Conservation (phyloP, 2,113 vertebrate species). For the Pyxicephalus adspersus region DNA sequence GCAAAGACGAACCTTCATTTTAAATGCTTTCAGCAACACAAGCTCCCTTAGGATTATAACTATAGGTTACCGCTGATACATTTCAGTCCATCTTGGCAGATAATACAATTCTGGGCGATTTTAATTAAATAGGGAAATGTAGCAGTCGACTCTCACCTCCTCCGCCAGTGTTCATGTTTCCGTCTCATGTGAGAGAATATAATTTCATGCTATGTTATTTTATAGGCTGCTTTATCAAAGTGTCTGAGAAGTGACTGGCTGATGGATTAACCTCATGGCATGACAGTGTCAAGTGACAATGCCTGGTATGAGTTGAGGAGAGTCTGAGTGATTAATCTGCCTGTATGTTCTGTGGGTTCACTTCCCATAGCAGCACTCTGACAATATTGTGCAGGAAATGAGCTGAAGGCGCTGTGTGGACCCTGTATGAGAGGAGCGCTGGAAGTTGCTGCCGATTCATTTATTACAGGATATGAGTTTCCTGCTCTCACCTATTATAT, state of each 20-base stretch:
- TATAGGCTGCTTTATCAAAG: conserved; percentile 15
- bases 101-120: neutral
- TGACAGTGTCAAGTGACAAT: conserved; percentile 4
- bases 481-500: neutral
- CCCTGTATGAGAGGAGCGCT: neutral
- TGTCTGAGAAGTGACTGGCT: conserved; percentile 4
- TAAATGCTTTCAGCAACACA: no score
- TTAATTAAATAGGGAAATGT: neutral
- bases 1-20: no score
- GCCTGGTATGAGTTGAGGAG: neutral
- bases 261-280: conserved; percentile 26
- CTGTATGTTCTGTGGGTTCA: neutral
- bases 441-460: neutral
- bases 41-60: no score
- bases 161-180: neutral
- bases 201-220: conserved; percentile 36
- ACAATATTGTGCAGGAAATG: conserved; percentile 22
- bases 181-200: conserved; percentile 13
- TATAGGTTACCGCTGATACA: neutral
- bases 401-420: neutral
- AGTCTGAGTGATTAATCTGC: neutral
- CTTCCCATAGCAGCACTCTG: neutral
- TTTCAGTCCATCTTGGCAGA: no score
- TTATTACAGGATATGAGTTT: neutral
- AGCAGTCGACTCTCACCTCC: neutral